Evolutionary conservation across 2,888 invertebrate species (phyloP), one percentile per base, ranked within the genome.

Genomic region (Plebejus melissa): DNA sequence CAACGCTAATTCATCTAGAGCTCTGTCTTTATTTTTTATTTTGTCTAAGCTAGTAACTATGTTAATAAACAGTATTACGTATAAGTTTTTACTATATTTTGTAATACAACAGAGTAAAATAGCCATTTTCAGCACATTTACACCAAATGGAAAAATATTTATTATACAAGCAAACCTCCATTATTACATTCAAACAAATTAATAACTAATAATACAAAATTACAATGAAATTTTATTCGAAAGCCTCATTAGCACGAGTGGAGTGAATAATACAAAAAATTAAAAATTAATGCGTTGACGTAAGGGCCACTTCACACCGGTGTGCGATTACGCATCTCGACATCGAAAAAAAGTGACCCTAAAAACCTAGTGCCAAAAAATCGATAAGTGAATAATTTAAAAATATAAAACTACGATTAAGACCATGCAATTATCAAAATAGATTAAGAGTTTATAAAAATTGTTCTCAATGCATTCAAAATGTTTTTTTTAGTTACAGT

Each of bases 161-260:
- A 32, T 5, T 16, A 32, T 65, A 36, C 32, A 65, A 65, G 65
- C 65, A 32, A 60, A 65, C 2, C 32, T 65, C 5, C 32, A 60
- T 22, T 65, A 11, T 32, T 36, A 32, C 65, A 65, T 36, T 13
- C 65, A 32, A 36, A 65, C 16, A 32, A 60, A 65, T 65, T 65
- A 65, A 32, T 65, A 65, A 65, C 65, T 65, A 65, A 65, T 65
- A 65, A 65, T 65, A 65, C 32, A 65, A 65, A 60, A 65, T 65
- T 32, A 65, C 65, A 16, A 65, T 65, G 65, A 36, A 65, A 65
- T 65, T 65, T 65, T 65, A 65, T 65, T 70, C 70, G 41, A 41
- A 70, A 70, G 70, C 70, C 70, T 70, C 70, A 70, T 70, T 70
- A 70, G 70, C 70, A 70, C 41, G n/a, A 70, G 70, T 70, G 41